Base-by-base conservation (phyloP, 1,140 invertebrate genomes). In the Drosophila carrolli region DNA sequence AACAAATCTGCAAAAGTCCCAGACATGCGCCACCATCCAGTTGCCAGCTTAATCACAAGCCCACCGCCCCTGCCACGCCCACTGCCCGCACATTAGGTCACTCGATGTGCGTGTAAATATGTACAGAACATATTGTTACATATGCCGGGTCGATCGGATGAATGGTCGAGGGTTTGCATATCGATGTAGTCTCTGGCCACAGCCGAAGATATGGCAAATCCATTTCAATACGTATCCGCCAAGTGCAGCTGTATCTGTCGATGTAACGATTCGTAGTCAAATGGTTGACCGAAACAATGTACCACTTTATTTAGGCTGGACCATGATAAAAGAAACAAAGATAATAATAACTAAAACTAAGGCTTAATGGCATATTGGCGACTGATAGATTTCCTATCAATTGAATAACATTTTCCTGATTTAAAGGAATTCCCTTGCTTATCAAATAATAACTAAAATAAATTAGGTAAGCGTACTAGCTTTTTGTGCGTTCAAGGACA, bases 1-100 rank as follows among this genome's bases (percentile, higher is more conserved):
- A 89, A 89, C 84, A 89, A 89, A 89, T 89, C 84, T 90, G 90
- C 84, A 89, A 89, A 89, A 88, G 84, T 75, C 80, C 66, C 85
- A 80, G 84, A 89, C 68, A 56, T 72, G 66, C 47, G 57, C 56
- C 58, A 44, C 65, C 32, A 8, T 27, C 9, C 29, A 16, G 11
- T 11, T 23, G 19, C 11, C 13, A 13, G 8, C 29, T 5, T 7
- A 32, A n/a, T 5, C 9, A 14, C 0, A 14, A 2, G 4, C 27
- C 55, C 27, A 35, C 7, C 13, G 29, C 41, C 35, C 44, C 57
- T 35, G 37, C 19, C 54, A 46, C 43, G 56, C 63, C 44, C 46
- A 43, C 61, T 51, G 51, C 37, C 67, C 40, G 37, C 50, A 77
- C 81, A 82, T 77, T 88, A 72, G 68, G 68, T 72, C 68, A 71